Conservation (phyloP, 64 coral and sea anemone genomes). For the Trachythela sp. region DNA sequence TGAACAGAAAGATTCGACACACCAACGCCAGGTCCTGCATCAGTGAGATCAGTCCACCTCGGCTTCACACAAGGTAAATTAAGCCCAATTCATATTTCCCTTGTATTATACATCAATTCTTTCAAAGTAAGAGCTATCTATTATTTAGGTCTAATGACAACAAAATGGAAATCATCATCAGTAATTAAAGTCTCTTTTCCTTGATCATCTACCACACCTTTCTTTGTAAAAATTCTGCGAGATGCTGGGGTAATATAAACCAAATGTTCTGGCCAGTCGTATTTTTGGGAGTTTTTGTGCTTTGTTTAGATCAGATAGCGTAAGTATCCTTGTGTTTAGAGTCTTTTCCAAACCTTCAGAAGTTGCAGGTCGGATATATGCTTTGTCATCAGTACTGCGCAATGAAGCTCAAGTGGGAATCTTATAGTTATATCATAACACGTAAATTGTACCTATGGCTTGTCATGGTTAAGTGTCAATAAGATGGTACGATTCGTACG, state of each 20-base stretch:
- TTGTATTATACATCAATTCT: constrained; percentile 1
- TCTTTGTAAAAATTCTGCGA: constrained; percentile 28
- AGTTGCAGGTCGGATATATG: too few relatives aligned
- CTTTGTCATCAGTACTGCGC: neutral
- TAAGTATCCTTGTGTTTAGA: too few relatives aligned
- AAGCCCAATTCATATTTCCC: neutral
- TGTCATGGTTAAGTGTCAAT: too few relatives aligned
- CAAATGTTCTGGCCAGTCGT: too few relatives aligned
- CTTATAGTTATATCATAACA: too few relatives aligned
- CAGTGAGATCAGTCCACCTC: constrained; percentile 62
- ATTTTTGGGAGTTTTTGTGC: too few relatives aligned
- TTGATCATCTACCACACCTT: constrained; percentile 1
- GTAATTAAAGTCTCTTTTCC: constrained; percentile 34
- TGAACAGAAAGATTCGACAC: constrained; percentile 59
- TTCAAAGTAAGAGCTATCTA: neutral
- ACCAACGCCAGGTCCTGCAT: constrained; percentile 73
- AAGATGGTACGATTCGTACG: too few relatives aligned
- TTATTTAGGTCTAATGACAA: constrained; percentile 39
- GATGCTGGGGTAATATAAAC: constrained; percentile 41
- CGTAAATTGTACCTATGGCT: too few relatives aligned
- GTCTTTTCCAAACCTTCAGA: too few relatives aligned
- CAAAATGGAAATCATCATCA: constrained; percentile 37
- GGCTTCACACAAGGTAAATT: constrained; percentile 53
- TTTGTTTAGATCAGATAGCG: too few relatives aligned
- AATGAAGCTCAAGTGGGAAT: neutral